Percentiles rank a stretch among this genome's conserved stretches.
phyloP scores from a whole-genome alignment of 2,113 vertebrate species.

The Phrynosoma blainvillii region DNA sequence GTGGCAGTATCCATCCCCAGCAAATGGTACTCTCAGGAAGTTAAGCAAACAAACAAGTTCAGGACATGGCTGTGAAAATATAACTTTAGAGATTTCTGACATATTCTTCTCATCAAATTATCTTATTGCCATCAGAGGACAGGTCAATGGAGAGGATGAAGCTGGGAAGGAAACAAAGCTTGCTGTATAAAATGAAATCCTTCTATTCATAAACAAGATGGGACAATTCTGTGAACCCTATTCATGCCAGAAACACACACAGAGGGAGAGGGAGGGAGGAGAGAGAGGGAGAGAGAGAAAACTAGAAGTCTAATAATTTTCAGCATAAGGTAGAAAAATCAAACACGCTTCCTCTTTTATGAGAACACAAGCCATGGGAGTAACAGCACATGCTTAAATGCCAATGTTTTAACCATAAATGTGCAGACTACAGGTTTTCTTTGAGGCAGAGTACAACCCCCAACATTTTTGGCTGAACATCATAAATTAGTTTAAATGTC shows the following conservation, averaged over 20 bases:
- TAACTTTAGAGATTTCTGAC: constrained; percentile 53
- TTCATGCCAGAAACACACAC: neutral
- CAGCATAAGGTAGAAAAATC: neutral
- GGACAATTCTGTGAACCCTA: neutral
- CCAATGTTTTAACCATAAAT: neutral
- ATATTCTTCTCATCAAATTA: constrained; percentile 62
- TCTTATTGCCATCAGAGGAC: constrained; percentile 51
- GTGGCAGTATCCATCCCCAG: constrained; percentile 67
- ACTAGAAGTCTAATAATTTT: neutral
- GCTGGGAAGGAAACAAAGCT: rapidly evolving
- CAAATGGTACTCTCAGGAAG: constrained; percentile 65
- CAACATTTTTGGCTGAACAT: neutral
- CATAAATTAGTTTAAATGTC: constrained; percentile 3
- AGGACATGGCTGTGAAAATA: constrained; percentile 66
- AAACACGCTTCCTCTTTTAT: neutral
- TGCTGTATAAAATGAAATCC: constrained; percentile 9
- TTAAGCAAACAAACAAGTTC: constrained; percentile 71
- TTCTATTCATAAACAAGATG: neutral
- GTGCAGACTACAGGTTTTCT: neutral
- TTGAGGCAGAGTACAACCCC: constrained; percentile 1
- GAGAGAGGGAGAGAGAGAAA: neutral
- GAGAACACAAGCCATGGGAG: neutral
- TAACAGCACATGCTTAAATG: neutral
- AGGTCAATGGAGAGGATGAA: constrained; percentile 58
- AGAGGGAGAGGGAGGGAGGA: no score